These are phyloP conservation scores for Pandemis corylana DNA, from an alignment of 2,888 invertebrate genomes.

Conservation along the genomic window DNA sequence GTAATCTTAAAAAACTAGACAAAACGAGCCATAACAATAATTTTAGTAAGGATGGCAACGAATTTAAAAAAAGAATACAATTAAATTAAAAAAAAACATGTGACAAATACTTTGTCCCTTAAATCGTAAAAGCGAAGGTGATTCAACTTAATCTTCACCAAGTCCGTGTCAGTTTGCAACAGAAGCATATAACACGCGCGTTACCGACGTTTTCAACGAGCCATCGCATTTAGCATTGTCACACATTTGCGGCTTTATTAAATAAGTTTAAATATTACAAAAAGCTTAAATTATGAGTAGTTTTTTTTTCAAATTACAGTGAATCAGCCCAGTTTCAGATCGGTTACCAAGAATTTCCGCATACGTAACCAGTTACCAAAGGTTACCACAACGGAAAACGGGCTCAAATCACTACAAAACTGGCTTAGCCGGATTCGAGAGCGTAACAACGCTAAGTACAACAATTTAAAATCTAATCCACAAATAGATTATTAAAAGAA, in stretches of 20 bases:
- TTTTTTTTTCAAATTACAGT: background rate
- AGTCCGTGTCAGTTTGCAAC: background rate
- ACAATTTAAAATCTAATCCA: slow-evolving; percentile 20
- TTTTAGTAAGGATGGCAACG: slow-evolving; percentile 15
- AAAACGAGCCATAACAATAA: slow-evolving; percentile 12
- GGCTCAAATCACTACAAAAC: background rate
- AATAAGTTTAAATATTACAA: slow-evolving; percentile 24
- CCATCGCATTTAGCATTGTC: background rate
- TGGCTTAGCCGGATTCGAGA: background rate
- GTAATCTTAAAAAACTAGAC: slow-evolving; percentile 1
- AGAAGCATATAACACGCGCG: background rate
- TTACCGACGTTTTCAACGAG: background rate
- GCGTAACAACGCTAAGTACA: slow-evolving; percentile 25
- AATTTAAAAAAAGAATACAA: background rate
- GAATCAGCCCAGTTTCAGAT: background rate
- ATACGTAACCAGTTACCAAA: background rate
- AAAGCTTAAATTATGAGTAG: slow-evolving; percentile 38
- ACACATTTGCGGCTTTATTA: slow-evolving; percentile 17
- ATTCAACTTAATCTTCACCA: no score
- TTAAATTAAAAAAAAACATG: background rate
- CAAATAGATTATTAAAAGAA: slow-evolving; percentile 28
- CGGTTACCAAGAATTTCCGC: background rate
- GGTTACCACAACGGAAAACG: background rate
- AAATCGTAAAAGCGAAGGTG: no score
- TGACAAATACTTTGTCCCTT: background rate